Conservation (phyloP, 1,140 invertebrate species). For the Chlorops oryzae region DNA sequence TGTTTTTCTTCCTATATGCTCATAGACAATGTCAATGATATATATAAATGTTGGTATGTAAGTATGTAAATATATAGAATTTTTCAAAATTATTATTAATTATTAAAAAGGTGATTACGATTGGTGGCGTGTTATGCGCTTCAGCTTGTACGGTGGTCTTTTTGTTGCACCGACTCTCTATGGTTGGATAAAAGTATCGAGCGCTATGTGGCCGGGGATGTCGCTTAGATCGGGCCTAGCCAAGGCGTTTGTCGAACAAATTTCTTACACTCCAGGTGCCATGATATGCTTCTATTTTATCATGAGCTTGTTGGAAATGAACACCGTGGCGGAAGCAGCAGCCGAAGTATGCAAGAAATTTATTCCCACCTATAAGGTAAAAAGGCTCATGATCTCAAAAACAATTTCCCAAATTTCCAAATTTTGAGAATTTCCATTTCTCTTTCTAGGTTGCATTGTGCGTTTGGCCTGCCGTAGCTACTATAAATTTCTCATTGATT, state of each 20-base stretch:
- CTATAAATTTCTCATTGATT: conserved; percentile 72
- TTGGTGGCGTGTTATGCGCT: conserved; percentile 56
- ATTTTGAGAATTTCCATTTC: background rate
- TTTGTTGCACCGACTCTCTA: conserved; percentile 69
- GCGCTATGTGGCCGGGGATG: conserved; percentile 58
- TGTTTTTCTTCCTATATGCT: background rate
- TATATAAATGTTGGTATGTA: too few relatives aligned
- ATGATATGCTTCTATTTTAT: conserved; percentile 77
- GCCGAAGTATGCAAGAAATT: conserved; percentile 72
- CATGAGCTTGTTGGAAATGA: conserved; percentile 72
- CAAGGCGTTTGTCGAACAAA: conserved; percentile 73
- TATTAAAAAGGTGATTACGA: conserved; percentile 49
- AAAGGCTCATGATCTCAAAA: too few relatives aligned
- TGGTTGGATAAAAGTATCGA: conserved; percentile 59
- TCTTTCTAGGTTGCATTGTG: conserved; percentile 63
- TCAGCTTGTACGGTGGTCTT: conserved; percentile 63
- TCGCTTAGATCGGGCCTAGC: conserved; percentile 57
- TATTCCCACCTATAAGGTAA: conserved; percentile 60
- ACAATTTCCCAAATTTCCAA: background rate
- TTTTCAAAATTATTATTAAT: too few relatives aligned
- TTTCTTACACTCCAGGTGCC: conserved; percentile 73
- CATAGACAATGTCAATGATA: background rate
- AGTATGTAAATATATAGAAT: too few relatives aligned
- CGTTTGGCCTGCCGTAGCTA: conserved; percentile 78
- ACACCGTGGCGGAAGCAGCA: conserved; percentile 59